These are phyloP conservation scores for Sebastes elongatus DNA, from an alignment of 2,797 vertebrate species.

Conservation along the genomic window DNA sequence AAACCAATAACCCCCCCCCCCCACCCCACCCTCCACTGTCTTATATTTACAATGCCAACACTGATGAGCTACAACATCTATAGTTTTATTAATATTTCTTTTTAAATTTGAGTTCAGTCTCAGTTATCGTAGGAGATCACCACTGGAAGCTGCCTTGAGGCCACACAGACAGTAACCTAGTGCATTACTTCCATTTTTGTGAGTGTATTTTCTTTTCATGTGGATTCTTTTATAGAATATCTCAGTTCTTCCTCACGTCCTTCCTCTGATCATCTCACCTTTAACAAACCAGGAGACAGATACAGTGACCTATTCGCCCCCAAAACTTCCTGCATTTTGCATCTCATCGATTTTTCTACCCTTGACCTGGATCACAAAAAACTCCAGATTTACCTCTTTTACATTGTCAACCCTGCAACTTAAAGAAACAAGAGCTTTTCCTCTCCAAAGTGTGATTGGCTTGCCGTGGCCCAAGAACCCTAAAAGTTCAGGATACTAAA, in stretches of 20 bases:
- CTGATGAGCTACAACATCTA: not conserved
- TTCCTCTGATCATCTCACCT: not conserved
- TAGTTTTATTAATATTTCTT: not conserved
- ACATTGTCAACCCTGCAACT: slow-evolving; percentile 19
- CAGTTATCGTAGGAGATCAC: not conserved
- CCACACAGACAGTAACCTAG: not conserved
- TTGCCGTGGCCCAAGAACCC: slow-evolving; percentile 75
- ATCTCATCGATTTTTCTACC: not conserved
- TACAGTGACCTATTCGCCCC: not conserved
- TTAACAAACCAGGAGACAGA: not conserved
- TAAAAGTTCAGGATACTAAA: slow-evolving; percentile 88
- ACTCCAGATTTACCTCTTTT: not conserved
- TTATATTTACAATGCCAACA: slow-evolving; percentile 16
- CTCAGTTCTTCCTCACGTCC: not conserved
- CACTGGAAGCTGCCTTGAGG: not conserved
- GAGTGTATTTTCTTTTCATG: not conserved
- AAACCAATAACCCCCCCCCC: not conserved
- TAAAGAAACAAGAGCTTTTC: slow-evolving; percentile 26
- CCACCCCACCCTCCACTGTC: not conserved
- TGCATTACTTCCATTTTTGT: not conserved
- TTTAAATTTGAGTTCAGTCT: not conserved
- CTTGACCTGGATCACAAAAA: not conserved
- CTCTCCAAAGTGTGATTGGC: slow-evolving; percentile 79
- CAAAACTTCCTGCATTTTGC: not conserved
- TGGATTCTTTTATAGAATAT: not conserved